A percentile compares a stretch with the other conserved stretches of the same genome.
phyloP scores from a whole-genome alignment of 1,140 invertebrate species.

The Atta texana region DNA sequence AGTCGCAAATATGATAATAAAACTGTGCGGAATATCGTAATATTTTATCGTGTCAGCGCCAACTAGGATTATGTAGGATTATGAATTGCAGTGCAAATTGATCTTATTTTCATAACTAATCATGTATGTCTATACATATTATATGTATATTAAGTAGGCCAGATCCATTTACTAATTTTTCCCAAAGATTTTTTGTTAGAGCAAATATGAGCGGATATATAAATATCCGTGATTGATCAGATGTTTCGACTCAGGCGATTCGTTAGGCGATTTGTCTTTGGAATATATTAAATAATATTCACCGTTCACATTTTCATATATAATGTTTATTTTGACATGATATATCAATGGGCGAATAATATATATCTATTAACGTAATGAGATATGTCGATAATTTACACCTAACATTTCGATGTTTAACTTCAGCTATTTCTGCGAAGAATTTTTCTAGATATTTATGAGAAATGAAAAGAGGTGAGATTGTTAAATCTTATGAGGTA shows the following conservation, averaged over 20 bases:
- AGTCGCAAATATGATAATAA: conserved; percentile 29
- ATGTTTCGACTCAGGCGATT: neutral
- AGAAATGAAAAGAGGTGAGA: neutral
- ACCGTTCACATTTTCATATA: conserved; percentile 12
- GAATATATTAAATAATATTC: conserved; percentile 49
- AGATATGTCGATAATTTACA: conserved; percentile 29
- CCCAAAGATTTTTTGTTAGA: conserved; percentile 18
- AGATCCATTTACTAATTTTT: conserved; percentile 20
- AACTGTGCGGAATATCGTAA: conserved; percentile 22
- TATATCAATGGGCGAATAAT: neutral
- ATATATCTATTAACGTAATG: neutral
- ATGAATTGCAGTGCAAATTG: neutral
- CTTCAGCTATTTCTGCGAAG: neutral
- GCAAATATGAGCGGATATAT: neutral
- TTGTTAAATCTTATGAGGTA: conserved; percentile 41
- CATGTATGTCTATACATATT: neutral
- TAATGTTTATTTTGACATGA: neutral
- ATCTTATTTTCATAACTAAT: conserved; percentile 39
- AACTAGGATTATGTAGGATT: neutral
- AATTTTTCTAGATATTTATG: conserved; percentile 16
- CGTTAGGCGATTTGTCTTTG: neutral
- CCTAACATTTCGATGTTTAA: neutral
- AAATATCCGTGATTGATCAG: neutral
- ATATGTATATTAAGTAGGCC: conserved; percentile 10
- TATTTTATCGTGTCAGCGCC: conserved; percentile 28